A percentile compares a stretch with the other conserved stretches of the same genome.
phyloP scores from a whole-genome alignment of 2,113 vertebrate genomes.

The Sinocyclocheilus maitianheensis region DNA sequence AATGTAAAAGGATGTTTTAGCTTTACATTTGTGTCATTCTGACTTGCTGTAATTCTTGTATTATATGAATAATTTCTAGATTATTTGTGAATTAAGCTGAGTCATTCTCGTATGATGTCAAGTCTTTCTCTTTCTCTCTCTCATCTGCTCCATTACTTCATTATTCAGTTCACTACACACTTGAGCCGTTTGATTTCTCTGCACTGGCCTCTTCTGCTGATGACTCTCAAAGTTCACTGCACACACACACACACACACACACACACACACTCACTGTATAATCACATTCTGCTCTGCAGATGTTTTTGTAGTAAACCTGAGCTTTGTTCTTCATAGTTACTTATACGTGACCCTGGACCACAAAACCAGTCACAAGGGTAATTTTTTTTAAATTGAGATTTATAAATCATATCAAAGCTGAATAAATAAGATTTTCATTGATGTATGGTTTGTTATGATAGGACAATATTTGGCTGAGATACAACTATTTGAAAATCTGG shows the following conservation, averaged over 20 bases:
- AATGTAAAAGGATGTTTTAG: neutral
- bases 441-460: too few species aligned
- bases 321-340: neutral
- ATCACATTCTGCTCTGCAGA: neutral
- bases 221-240: neutral
- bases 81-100: neutral
- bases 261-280: neutral
- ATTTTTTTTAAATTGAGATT: too few species aligned
- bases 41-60: neutral
- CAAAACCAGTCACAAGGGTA: too few species aligned
- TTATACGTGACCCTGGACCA: neutral
- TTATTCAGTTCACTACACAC: conserved; percentile 49
- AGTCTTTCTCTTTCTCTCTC: neutral
- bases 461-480: too few species aligned
- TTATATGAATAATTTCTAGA: neutral
- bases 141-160: conserved; percentile 45
- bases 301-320: neutral
- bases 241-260: neutral
- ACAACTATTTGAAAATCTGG: too few species aligned
- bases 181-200: neutral
- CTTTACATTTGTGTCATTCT: neutral
- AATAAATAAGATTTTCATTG: too few species aligned
- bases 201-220: neutral
- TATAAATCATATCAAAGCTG: too few species aligned
- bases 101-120: neutral